Evolutionary conservation across 2,797 vertebrate species (phyloP), one percentile per base, ranked within the genome.

Genomic region (Silurus lanzhouensis): DNA sequence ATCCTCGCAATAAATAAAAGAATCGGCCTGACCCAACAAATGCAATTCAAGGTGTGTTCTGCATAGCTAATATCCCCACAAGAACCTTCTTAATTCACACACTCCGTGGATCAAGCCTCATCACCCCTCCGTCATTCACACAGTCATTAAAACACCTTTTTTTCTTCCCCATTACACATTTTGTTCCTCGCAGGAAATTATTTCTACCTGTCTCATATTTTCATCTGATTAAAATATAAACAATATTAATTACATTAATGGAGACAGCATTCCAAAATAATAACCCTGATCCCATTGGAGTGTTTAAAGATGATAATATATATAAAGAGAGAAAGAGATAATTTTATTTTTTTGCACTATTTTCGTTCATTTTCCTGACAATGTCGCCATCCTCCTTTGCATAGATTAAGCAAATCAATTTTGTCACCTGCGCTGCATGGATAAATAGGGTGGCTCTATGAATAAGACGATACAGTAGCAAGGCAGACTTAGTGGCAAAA

Each of bases 1-100:
- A 95, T 93, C 92, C 94, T 95, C 91, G 93, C 94, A 94, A 96
- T 96, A 96, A 97, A 98, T 96, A 96, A 95, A 88, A 95, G 94
- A 95, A 93, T 91, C 92, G 94, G 92, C 86, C 90, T 92, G 90
- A 93, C 91, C 93, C 93, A 93, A 95, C 93, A 96, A 95, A 95
- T 89, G 91, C 89, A 93, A 94, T 94, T 93, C 93, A 93, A 94
- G 94, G 93, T 87, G 81, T 91, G 93, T 94, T 93, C 91, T 91
- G 89, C 92, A 93, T 93, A 91, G 91, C 90, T 91, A 93, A 91
- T 90, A 92, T 78, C 72, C 77, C 38, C 82, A 82, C 88, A 70
- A 78, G 71, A 81, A 76, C 25, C 58, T 81, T 78, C 82, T 87
- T 86, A 89, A 90, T 87, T 88, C 84, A 84, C 87, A 87, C 77